Evolutionary conservation across 1,140 invertebrate species (phyloP).

Genomic region (Alviniconcha marisindica): DNA sequence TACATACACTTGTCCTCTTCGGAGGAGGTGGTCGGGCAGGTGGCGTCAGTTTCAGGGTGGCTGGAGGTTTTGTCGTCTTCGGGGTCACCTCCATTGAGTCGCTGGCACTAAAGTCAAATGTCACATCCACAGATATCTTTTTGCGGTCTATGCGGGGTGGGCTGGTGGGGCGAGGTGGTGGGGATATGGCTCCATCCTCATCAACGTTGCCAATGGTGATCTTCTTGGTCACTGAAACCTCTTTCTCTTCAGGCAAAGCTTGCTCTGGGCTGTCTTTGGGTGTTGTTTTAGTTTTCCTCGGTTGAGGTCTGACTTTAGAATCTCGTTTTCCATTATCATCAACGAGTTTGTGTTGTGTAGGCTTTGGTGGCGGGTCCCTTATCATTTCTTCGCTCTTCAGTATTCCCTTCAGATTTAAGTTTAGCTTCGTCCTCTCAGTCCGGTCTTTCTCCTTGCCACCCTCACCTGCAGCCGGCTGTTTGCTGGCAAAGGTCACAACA

Average conservation of each 20-base stretch:
- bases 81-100: not conserved
- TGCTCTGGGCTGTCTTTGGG: too few species aligned
- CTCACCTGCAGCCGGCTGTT: not conserved
- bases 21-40: slow-evolving; percentile 30
- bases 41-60: slow-evolving; percentile 28
- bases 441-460: slow-evolving; percentile 30
- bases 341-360: not conserved
- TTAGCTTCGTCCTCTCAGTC: slow-evolving; percentile 44
- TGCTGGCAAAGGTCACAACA: not conserved
- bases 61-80: slow-evolving; percentile 37
- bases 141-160: slow-evolving; percentile 18
- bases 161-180: not conserved
- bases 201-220: slow-evolving; percentile 7
- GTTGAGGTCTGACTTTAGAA: too few species aligned
- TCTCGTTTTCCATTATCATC: too few species aligned
- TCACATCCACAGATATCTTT: slow-evolving; percentile 49
- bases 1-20: slow-evolving; percentile 15
- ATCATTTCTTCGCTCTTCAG: not conserved
- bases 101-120: slow-evolving; percentile 50
- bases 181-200: not conserved
- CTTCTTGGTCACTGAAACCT: slow-evolving; percentile 14
- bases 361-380: not conserved
- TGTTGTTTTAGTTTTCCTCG: too few species aligned
- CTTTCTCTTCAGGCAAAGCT: not conserved
- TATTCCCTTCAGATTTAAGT: not conserved